These are phyloP conservation scores for Acanthochromis polyacanthus DNA, from an alignment of 2,113 vertebrate genomes.

Conservation along the genomic window DNA sequence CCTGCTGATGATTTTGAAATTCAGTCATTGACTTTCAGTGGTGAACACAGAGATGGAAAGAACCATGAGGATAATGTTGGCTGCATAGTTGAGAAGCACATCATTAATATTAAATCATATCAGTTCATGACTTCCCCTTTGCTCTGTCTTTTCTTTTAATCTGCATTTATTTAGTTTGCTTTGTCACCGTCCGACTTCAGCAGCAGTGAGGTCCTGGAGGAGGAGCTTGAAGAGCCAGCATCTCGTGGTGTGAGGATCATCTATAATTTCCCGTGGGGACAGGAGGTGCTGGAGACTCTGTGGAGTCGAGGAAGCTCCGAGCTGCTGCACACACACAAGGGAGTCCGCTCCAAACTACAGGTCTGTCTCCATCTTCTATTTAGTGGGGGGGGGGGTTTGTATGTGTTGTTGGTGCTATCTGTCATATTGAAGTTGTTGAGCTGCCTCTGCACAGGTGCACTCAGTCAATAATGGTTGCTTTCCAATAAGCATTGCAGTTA, in stretches of 20 bases:
- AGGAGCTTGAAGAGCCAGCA: conserved; percentile 70
- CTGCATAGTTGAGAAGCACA: neutral
- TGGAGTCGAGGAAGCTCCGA: conserved; percentile 87
- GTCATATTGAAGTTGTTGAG: neutral
- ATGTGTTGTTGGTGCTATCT: neutral
- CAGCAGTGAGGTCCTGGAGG: conserved; percentile 85
- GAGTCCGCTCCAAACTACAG: conserved; percentile 80
- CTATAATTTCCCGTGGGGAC: conserved; percentile 94
- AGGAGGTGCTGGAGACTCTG: conserved; percentile 90
- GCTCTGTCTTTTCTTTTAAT: neutral
- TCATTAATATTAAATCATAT: neutral
- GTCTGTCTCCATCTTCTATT: conserved; percentile 67
- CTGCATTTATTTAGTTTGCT: conserved; percentile 88
- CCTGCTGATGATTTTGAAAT: neutral
- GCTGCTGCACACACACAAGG: conserved; percentile 86
- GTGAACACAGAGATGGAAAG: too few relatives aligned
- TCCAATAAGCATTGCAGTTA: neutral
- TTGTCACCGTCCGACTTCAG: conserved; percentile 91
- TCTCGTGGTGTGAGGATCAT: conserved; percentile 86
- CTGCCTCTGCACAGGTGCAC: too few relatives aligned
- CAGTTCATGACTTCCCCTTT: neutral
- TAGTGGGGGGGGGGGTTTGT: too few relatives aligned
- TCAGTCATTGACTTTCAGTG: too few relatives aligned
- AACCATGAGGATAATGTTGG: neutral
- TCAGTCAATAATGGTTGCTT: too few relatives aligned